These are phyloP conservation scores for Thecocarcelia acutangulata DNA, from an alignment of 2,888 invertebrate species.

Conservation along the genomic window DNA sequence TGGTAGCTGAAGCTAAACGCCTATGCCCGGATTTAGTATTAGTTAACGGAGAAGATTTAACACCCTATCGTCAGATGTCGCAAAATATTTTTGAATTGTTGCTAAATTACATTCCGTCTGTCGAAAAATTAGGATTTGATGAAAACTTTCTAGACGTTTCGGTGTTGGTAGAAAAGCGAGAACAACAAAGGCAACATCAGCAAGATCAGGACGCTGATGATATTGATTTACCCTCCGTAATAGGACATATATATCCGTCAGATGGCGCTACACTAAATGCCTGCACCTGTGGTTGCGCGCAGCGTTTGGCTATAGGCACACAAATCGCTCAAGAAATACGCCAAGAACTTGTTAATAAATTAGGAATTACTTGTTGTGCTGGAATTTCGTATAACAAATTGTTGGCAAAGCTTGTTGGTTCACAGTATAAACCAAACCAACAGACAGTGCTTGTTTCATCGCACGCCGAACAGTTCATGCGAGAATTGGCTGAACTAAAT, in stretches of 20 bases:
- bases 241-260: conserved; percentile 84
- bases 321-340: conserved; percentile 90
- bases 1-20: conserved; percentile 87
- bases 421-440: conserved; percentile 89
- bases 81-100: conserved; percentile 88
- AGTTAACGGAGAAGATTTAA: conserved; percentile 91
- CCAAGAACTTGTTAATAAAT: conserved; percentile 85
- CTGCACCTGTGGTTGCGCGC: conserved; percentile 89
- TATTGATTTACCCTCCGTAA: conserved; percentile 73
- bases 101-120: conserved; percentile 87
- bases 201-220: conserved; percentile 65
- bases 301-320: conserved; percentile 86
- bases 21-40: conserved; percentile 88
- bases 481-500: conserved; percentile 84
- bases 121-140: conserved; percentile 92
- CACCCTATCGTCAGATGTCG: conserved; percentile 90
- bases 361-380: conserved; percentile 90
- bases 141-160: conserved; percentile 93
- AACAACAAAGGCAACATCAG: conserved; percentile 66
- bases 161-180: conserved; percentile 80
- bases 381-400: conserved; percentile 93
- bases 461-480: conserved; percentile 85
- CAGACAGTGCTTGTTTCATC: conserved; percentile 90
- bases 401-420: conserved; percentile 89
- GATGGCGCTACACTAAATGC: conserved; percentile 81